Base-by-base conservation (phyloP, 2,888 invertebrate species). In the Diaprepes abbreviatus region DNA sequence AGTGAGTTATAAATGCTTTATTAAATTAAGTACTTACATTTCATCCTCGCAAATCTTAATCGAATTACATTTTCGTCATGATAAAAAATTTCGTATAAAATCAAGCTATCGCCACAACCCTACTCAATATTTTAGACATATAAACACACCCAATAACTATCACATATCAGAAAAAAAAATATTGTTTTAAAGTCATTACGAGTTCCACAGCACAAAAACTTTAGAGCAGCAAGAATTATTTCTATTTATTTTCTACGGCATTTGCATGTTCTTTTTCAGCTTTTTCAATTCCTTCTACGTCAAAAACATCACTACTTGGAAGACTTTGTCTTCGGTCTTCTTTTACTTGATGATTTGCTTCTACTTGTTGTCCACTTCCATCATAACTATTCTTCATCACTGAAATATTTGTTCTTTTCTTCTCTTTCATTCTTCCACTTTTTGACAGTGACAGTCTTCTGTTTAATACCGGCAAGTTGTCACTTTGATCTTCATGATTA, bases 361-460 rank as follows among this genome's bases (percentile, higher is more conserved):
- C 12, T 19, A 6, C 33, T 31, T 7, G 1, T 7, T 45, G 33
- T 9, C 48, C 35, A 10, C 52, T 58, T 7, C n/a, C 38, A 2
- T 64, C 64, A 12, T 58, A 58, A 57, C 66, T 66, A 2, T 73
- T 64, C 4, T 57, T 64, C 36, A 73, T 48, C 21, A 73, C 66
- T 16, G 71, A 68, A 6, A 77, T 69, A 43, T 76, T 76, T 16
- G 59, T 73, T 35, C 78, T 48, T 45, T 77, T 78, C 52, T 73
- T 74, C 57, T 79, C 79, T 54, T 79, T 79, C 76, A 79, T 75
- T 68, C 79, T 73, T 7, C 79, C 79, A 72, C 79, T 79, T 72
- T 79, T 79, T 31, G 79, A 78, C 48, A 78, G 64, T 1, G 79
- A 79, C 59, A 77, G 73, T 71, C 75, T 60, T 16, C 79, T 63